A percentile compares a stretch with the other conserved stretches of the same genome.
phyloP scores from a whole-genome alignment of 2,113 vertebrate genomes.

The Campylomormyrus numenius region DNA sequence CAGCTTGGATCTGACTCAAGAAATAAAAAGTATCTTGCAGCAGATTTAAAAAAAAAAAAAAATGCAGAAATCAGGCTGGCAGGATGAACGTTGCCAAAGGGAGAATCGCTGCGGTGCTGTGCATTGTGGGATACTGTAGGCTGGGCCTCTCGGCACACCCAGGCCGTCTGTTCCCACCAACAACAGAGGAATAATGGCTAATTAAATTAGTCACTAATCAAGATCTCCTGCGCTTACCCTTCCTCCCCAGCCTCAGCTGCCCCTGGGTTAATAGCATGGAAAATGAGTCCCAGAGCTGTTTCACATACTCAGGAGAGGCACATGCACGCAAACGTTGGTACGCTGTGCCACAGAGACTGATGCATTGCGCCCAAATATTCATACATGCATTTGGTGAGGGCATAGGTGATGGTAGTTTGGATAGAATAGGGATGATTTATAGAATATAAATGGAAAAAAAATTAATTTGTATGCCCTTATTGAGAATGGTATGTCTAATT shows the following conservation, averaged over 20 bases:
- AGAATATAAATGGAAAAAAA: slow-evolving; percentile 28
- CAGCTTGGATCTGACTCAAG: background rate
- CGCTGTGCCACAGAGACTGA: background rate
- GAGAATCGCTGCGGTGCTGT: background rate
- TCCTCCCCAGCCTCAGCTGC: slow-evolving; percentile 20
- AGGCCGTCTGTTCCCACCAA: slow-evolving; percentile 33
- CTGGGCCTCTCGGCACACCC: slow-evolving; percentile 22
- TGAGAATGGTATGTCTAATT: slow-evolving; percentile 51
- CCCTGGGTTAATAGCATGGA: slow-evolving; percentile 15
- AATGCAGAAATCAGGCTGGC: background rate
- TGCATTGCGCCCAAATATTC: background rate
- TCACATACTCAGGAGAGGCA: slow-evolving; percentile 32
- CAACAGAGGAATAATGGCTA: slow-evolving; percentile 21
- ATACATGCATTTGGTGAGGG: background rate
- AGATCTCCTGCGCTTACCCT: slow-evolving; percentile 25
- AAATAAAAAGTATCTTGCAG: background rate
- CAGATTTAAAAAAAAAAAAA: background rate
- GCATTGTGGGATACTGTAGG: slow-evolving; percentile 6
- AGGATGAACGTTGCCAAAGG: background rate
- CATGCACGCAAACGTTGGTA: slow-evolving; percentile 27
- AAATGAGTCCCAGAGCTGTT: slow-evolving; percentile 38
- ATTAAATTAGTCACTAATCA: slow-evolving; percentile 32
- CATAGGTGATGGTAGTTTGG: background rate
- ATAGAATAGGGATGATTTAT: background rate
- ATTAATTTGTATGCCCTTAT: slow-evolving; percentile 27